Conservation (phyloP, 2,888 invertebrate genomes). For the Protodeltote pygarga region DNA sequence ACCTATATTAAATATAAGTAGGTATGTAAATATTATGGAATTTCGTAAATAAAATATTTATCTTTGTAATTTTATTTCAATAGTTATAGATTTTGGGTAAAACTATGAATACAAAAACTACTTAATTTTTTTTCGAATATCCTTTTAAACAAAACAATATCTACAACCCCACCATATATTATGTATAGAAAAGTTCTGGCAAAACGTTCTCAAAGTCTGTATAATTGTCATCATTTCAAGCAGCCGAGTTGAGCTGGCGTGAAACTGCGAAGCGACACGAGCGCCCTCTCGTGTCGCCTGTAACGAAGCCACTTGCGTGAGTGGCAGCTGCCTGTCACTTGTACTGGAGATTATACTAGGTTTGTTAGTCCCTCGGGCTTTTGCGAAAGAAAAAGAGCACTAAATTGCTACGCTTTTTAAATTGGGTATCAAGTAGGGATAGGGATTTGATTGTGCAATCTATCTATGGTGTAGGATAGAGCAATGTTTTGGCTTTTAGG, state of each 20-base stretch:
- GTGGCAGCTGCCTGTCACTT: slow-evolving; percentile 74
- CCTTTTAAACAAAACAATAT: slow-evolving; percentile 4
- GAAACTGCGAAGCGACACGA: slow-evolving; percentile 42
- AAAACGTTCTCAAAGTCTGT: slow-evolving; percentile 44
- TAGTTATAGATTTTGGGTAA: too few relatives aligned
- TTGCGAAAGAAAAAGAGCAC: slow-evolving; percentile 9
- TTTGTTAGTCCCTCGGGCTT: slow-evolving; percentile 45
- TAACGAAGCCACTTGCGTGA: slow-evolving; percentile 77
- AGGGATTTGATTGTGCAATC: background rate
- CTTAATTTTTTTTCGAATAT: background rate
- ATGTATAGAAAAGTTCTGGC: slow-evolving; percentile 11
- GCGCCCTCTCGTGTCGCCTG: slow-evolving; percentile 51
- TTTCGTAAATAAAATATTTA: too few relatives aligned
- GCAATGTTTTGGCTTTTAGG: too few relatives aligned
- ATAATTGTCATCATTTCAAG: slow-evolving; percentile 59
- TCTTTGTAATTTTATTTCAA: too few relatives aligned
- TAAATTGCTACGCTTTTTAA: slow-evolving; percentile 35
- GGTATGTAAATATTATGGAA: too few relatives aligned
- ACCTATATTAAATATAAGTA: too few relatives aligned
- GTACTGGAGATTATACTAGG: slow-evolving; percentile 46
- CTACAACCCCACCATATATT: slow-evolving; percentile 9
- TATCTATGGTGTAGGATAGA: background rate
- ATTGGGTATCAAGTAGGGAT: slow-evolving; percentile 17
- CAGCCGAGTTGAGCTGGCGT: slow-evolving; percentile 37
- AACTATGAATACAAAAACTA: background rate